phyloP scores from a whole-genome alignment of 2,113 vertebrate species.

The Kryptolebias marmoratus region DNA sequence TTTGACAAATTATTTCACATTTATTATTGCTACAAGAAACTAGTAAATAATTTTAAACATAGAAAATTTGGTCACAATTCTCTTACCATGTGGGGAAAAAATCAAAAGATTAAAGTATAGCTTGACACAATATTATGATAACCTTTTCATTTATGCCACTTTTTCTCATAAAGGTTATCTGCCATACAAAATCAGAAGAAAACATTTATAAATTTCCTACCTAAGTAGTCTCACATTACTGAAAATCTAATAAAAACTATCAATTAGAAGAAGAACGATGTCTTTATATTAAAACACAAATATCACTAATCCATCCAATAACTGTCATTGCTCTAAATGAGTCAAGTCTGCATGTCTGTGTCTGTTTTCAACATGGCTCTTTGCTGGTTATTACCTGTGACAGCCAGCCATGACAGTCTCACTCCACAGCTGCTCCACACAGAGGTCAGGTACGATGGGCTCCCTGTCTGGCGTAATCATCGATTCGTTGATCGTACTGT shows the following conservation, averaged over 20 bases:
- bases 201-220: background rate
- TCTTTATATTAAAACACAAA: background rate
- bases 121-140: background rate
- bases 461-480: slow-evolving; percentile 86
- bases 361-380: background rate
- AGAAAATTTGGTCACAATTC: background rate
- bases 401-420: slow-evolving; percentile 78
- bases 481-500: slow-evolving; percentile 84
- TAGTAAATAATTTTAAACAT: background rate
- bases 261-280: background rate
- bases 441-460: slow-evolving; percentile 93
- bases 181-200: background rate
- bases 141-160: too few species aligned
- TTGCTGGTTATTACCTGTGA: slow-evolving; percentile 77
- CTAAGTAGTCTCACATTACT: background rate
- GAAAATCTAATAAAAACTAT: background rate
- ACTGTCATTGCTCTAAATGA: background rate
- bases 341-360: background rate
- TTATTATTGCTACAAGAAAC: background rate
- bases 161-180: background rate
- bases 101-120: background rate
- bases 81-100: background rate
- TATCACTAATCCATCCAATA: background rate
- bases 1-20: background rate
- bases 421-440: slow-evolving; percentile 96